Conservation (phyloP, 1,140 invertebrate genomes). For the Caenorhabditis brenneri region DNA sequence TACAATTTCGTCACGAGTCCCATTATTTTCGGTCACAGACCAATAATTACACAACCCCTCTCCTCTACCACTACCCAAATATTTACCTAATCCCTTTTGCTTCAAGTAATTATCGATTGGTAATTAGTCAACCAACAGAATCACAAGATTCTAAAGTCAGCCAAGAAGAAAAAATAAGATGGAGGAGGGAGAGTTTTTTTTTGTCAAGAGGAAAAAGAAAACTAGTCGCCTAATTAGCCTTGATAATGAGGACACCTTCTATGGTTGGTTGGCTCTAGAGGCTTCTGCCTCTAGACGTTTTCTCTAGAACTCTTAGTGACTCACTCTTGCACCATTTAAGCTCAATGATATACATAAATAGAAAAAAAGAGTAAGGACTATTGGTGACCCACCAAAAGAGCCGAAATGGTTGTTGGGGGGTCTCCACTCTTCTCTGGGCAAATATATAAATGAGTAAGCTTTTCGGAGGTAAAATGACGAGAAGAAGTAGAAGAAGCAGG, state of each 20-base stretch:
- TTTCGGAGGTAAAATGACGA: neutral
- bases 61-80: too few species aligned
- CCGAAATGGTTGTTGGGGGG: neutral
- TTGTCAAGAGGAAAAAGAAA: neutral
- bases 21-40: too few species aligned
- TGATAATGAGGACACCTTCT: constrained; percentile 36
- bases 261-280: neutral
- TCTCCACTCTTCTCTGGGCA: neutral
- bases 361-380: neutral
- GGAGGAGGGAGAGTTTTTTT: neutral
- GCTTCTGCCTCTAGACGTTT: neutral
- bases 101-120: neutral
- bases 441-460: constrained; percentile 34
- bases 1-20: too few species aligned
- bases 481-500: neutral
- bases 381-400: neutral
- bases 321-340: neutral
- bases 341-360: neutral
- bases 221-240: constrained; percentile 10
- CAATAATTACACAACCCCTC: too few species aligned
- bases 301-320: neutral
- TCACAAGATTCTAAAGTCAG: neutral
- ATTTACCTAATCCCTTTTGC: too few species aligned
- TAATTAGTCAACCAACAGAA: neutral
- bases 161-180: constrained; percentile 11